These are phyloP conservation scores for Eupithecia abbreviata DNA, from an alignment of 2,888 invertebrate genomes.

Conservation along the genomic window DNA sequence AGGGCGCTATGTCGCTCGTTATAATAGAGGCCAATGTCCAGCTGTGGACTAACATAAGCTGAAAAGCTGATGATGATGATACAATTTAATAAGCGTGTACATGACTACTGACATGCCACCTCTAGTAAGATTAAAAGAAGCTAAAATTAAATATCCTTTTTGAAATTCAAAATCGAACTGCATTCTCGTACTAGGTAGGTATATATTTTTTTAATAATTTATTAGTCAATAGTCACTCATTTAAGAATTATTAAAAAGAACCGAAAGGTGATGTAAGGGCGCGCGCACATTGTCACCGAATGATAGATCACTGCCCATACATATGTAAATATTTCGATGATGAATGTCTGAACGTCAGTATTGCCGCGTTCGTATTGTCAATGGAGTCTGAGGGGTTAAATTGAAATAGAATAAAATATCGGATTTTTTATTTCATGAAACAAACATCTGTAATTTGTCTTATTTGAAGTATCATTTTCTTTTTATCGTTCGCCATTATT, in stretches of 20 bases:
- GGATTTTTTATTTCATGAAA: constrained; percentile 33
- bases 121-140: too few species aligned
- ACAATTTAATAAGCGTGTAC: too few species aligned
- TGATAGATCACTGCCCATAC: constrained; percentile 78
- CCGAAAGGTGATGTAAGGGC: constrained; percentile 63
- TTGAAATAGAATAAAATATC: constrained; percentile 46
- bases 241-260: constrained; percentile 44
- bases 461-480: constrained; percentile 25
- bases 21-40: too few species aligned
- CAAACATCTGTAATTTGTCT: constrained; percentile 44
- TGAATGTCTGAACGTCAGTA: constrained; percentile 53
- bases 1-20: too few species aligned
- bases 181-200: too few species aligned
- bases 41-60: too few species aligned
- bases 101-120: too few species aligned
- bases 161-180: background rate
- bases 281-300: constrained; percentile 68
- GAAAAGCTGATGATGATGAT: too few species aligned
- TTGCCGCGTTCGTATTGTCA: constrained; percentile 51
- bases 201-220: background rate
- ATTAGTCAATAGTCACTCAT: constrained; percentile 22
- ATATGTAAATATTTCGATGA: constrained; percentile 73
- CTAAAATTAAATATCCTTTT: background rate
- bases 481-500: background rate
- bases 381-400: constrained; percentile 49